Conservation (phyloP, 2,113 vertebrate species). For the Tursiops truncatus region DNA sequence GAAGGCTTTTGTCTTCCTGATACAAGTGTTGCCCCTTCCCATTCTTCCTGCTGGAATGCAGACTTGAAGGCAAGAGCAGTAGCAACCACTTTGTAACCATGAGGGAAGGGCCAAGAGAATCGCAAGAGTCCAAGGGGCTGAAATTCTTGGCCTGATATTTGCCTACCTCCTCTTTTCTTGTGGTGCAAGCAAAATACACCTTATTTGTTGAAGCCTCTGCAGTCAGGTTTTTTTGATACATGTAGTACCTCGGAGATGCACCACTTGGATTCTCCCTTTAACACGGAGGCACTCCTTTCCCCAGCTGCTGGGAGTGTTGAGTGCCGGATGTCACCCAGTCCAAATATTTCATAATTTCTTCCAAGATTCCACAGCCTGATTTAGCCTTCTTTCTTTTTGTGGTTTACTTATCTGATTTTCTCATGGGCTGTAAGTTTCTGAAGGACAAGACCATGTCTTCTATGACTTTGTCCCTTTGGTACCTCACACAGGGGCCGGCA, state of each 20-base stretch:
- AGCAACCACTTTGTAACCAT: background rate
- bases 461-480: background rate
- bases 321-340: background rate
- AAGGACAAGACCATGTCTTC: background rate
- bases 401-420: background rate
- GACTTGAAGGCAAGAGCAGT: background rate
- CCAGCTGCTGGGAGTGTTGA: background rate
- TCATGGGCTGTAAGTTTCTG: background rate
- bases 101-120: background rate
- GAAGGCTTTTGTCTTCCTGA: background rate
- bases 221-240: background rate
- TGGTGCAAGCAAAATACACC: background rate
- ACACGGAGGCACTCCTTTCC: background rate
- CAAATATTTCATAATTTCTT: conserved; percentile 31
- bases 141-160: background rate
- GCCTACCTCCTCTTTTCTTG: background rate
- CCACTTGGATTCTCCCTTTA: background rate
- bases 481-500: background rate
- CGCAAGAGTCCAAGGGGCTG: background rate
- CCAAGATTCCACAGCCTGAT: background rate
- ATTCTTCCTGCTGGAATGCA: background rate
- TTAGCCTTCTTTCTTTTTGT: background rate
- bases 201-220: background rate
- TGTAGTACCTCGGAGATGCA: background rate
- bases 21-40: background rate